Base-by-base conservation (phyloP, 2,888 invertebrate species). In the Mythimna ferrago region DNA sequence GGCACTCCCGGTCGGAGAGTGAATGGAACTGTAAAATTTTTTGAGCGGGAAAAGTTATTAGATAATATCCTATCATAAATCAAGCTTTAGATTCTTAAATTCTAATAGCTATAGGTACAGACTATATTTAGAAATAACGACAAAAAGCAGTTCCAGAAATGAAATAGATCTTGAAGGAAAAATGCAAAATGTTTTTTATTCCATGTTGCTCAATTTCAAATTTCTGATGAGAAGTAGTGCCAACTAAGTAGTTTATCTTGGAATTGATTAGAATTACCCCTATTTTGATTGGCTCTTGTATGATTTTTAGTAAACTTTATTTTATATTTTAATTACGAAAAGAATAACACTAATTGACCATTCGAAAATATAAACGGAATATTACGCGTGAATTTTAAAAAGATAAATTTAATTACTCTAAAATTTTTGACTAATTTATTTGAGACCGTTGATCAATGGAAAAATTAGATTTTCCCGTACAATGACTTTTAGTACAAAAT, bases 151-250 rank as follows among this genome's bases (percentile, higher is more conserved):
- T 7, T 38, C 38, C 38, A 38, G 7, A 38, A 38, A 38, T 38
- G 38, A 38, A 38, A 41, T 41, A 0, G 10, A 41, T 10, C 10
- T 41, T 41, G 16, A 41, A 53, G 26, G 2, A 41, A 70, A 71
- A 71, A 57, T 48, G 14, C 4, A 6, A 7, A 10, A 10, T 41
- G 11, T 44, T 44, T 10, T 44, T 44, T 10, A 16, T 6, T 16
- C 53, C 0, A 41, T 6, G 2, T 21, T 58, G 48, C 35, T 63
- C 32, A 19, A 53, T 14, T 56, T 77, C 3, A 51, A 66, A 66
- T 71, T 81, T 71, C 56, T 62, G 57, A 62, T 35, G 26, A 26
- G 26, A 26, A 26, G 26, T 26, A 26, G 26, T 71, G 78, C 21
- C 38, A 19, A 10, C 26, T n/a, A 4, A 21, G n/a, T 16, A 26